A percentile compares a stretch with the other conserved stretches of the same genome.
Conservation (phyloP, 23 tunicate genomes). For the Halocynthia roretzi region DNA sequence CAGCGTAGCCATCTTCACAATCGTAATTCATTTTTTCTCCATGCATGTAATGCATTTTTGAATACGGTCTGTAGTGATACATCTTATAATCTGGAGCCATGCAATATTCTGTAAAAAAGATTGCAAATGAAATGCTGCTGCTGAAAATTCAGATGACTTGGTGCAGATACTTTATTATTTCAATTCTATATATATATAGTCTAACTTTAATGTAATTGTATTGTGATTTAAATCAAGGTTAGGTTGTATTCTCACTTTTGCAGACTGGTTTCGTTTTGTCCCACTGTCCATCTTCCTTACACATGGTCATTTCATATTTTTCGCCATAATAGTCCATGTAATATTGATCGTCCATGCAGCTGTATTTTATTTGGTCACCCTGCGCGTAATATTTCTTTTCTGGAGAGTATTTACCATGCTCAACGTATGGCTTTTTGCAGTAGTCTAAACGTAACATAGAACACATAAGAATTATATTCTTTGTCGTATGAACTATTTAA, state of each 20-base stretch:
- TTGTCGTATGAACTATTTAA: too few species aligned
- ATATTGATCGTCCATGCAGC: slow-evolving; percentile 12
- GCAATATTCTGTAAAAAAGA: slow-evolving; percentile 11
- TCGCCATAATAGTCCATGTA: slow-evolving; percentile 15
- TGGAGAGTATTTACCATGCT: slow-evolving; percentile 7
- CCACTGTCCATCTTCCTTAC: slow-evolving; percentile 14
- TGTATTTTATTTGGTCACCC: slow-evolving; percentile 3
- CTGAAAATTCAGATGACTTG: too few species aligned
- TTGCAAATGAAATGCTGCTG: not conserved
- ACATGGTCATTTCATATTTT: slow-evolving; percentile 10
- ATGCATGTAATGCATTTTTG: not conserved
- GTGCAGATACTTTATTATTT: too few species aligned
- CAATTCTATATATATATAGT: too few species aligned
- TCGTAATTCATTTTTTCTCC: slow-evolving; percentile 19
- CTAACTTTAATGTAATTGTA: too few species aligned
- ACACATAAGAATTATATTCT: too few species aligned
- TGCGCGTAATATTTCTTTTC: slow-evolving; percentile 3
- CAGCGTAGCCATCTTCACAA: slow-evolving; percentile 10
- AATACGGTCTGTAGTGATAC: slow-evolving; percentile 18
- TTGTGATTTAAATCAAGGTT: too few species aligned
- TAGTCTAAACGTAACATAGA: not conserved
- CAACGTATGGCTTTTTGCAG: not conserved
- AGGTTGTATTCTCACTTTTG: slow-evolving; percentile 2
- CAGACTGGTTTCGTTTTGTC: slow-evolving; percentile 15
- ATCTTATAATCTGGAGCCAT: slow-evolving; percentile 10